Percentiles rank a stretch among this genome's conserved stretches.
phyloP scores from a whole-genome alignment of 1,140 invertebrate genomes.

The Hylyphantes graminicola region DNA sequence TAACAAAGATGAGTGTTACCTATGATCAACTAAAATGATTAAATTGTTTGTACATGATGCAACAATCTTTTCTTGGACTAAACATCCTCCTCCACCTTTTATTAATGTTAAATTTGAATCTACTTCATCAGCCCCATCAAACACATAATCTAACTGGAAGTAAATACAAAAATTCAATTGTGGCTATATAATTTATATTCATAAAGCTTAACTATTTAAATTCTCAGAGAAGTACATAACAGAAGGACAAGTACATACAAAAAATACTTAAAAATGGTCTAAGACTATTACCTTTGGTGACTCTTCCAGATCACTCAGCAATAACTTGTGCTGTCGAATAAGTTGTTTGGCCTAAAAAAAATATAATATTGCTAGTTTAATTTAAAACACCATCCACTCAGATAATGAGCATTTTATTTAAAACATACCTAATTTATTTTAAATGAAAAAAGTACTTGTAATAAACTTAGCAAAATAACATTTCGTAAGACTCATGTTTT shows the following conservation, averaged over 20 bases:
- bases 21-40: constrained; percentile 92
- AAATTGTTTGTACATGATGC: constrained; percentile 85
- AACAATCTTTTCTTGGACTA: constrained; percentile 96
- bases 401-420: not conserved
- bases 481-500: no score
- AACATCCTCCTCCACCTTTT: constrained; percentile 95
- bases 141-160: constrained; percentile 82
- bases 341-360: constrained; percentile 53
- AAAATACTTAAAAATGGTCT: not conserved
- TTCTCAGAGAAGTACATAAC: not conserved
- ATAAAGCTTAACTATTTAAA: not conserved
- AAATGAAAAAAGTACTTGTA: no score
- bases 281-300: constrained; percentile 45
- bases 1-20: constrained; percentile 68
- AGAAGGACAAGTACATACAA: not conserved
- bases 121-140: constrained; percentile 98
- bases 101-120: constrained; percentile 86
- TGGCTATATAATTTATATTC: not conserved
- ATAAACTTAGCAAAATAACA: no score
- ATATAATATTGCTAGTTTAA: not conserved
- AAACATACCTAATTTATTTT: no score
- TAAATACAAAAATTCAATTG: constrained; percentile 44
- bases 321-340: constrained; percentile 37
- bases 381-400: not conserved
- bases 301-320: constrained; percentile 53